Percentiles rank a stretch among this genome's conserved stretches.
These are phyloP conservation scores for Cyanistes caeruleus DNA, from an alignment of 2,113 vertebrate species.

Conservation along the genomic window DNA sequence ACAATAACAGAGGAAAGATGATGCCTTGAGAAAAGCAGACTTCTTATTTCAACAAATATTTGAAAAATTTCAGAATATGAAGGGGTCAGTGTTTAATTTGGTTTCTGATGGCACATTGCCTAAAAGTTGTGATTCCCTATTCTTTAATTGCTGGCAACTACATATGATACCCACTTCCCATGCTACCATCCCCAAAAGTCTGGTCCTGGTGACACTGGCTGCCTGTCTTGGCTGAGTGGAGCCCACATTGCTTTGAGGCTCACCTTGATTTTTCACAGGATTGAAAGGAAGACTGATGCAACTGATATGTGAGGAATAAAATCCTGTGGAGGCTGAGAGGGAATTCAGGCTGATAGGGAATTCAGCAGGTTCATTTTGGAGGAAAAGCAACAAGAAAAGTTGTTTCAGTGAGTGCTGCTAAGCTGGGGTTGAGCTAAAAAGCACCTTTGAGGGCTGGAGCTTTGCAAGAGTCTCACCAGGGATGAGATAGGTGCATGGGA, in stretches of 20 bases:
- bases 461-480: rapidly evolving
- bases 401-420: not conserved
- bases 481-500: not conserved
- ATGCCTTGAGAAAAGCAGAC: not conserved
- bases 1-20: not conserved
- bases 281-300: not conserved
- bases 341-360: not conserved
- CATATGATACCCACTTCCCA: not conserved
- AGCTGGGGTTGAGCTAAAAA: not conserved
- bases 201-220: not conserved
- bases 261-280: not conserved
- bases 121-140: not conserved
- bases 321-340: rapidly evolving
- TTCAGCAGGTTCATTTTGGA: not conserved
- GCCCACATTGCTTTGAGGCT: not conserved
- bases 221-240: not conserved
- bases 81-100: rapidly evolving
- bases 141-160: not conserved
- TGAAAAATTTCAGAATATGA: not conserved
- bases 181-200: not conserved
- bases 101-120: not conserved
- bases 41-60: not conserved
- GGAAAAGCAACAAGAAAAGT: not conserved
- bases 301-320: not conserved
- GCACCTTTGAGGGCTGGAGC: not conserved